Percentiles rank a stretch among this genome's conserved stretches.
These are phyloP conservation scores for Hydropsyche betteni DNA, from an alignment of 2,888 invertebrate species.

Conservation along the genomic window DNA sequence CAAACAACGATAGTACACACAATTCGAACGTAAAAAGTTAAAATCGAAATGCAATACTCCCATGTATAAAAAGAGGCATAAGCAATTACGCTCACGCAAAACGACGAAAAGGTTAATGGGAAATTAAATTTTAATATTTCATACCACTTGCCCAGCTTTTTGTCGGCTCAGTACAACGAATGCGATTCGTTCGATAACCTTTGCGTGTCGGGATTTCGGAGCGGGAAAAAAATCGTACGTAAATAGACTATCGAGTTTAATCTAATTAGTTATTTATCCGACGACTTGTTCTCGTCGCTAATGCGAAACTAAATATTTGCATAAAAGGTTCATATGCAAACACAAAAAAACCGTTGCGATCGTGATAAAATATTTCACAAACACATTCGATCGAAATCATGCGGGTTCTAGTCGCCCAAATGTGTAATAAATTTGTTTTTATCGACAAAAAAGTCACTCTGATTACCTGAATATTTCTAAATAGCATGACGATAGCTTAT, in stretches of 20 bases:
- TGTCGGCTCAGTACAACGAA: not conserved
- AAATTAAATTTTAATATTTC: slow-evolving; percentile 26
- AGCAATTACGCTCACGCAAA: slow-evolving; percentile 20
- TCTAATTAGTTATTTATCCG: slow-evolving; percentile 1
- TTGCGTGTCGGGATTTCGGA: slow-evolving; percentile 5
- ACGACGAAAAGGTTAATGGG: slow-evolving; percentile 22
- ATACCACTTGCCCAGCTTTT: not conserved
- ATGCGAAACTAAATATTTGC: no score
- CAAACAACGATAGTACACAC: not conserved
- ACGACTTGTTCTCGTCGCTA: not conserved
- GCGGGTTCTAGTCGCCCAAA: no score
- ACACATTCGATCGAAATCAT: no score
- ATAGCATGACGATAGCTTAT: no score
- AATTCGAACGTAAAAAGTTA: not conserved
- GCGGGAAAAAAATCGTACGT: not conserved
- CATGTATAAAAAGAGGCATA: not conserved
- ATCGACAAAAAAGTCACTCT: no score
- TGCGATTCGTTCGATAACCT: slow-evolving; percentile 5
- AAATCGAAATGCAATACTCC: slow-evolving; percentile 8
- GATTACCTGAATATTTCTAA: no score
- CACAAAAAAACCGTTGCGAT: no score
- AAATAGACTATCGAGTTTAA: slow-evolving; percentile 9
- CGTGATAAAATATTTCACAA: no score
- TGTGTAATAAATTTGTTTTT: no score
- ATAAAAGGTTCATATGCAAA: no score